Conservation (phyloP, 2,888 invertebrate species). For the Anorthoa munda region DNA sequence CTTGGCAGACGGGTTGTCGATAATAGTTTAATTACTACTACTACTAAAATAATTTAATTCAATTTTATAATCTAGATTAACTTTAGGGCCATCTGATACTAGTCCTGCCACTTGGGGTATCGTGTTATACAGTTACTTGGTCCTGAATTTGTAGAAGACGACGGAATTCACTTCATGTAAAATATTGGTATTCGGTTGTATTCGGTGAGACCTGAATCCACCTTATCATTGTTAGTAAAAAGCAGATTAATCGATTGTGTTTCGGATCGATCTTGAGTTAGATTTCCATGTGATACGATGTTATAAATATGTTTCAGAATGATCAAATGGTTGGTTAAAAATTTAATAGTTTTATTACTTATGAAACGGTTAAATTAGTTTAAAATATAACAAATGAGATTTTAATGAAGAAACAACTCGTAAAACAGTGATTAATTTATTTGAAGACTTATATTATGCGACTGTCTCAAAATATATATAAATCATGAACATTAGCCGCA, state of each 20-base stretch:
- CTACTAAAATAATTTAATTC: background rate
- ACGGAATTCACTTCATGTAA: too few species aligned
- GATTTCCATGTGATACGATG: background rate
- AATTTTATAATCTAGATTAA: slow-evolving; percentile 7
- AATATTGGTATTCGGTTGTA: too few species aligned
- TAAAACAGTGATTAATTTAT: slow-evolving; percentile 45
- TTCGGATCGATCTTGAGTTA: background rate
- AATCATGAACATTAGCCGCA: slow-evolving; percentile 28
- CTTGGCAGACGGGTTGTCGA: slow-evolving; percentile 12
- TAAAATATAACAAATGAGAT: slow-evolving; percentile 11
- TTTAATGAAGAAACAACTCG: slow-evolving; percentile 18
- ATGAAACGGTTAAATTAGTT: slow-evolving; percentile 12
- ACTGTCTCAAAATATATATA: slow-evolving; percentile 32
- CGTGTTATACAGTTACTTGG: too few species aligned
- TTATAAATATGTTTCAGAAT: background rate
- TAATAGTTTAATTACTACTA: slow-evolving; percentile 1
- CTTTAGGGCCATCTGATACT: too few species aligned
- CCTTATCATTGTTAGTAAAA: too few species aligned
- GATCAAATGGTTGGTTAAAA: background rate
- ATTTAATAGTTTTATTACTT: background rate
- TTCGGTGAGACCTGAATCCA: too few species aligned
- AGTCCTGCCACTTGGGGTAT: too few species aligned
- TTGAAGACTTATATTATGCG: slow-evolving; percentile 15
- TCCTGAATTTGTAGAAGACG: too few species aligned
- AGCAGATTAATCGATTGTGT: background rate